phyloP scores from a whole-genome alignment of 2,113 vertebrate species.

The Neopipo cinnamomea region DNA sequence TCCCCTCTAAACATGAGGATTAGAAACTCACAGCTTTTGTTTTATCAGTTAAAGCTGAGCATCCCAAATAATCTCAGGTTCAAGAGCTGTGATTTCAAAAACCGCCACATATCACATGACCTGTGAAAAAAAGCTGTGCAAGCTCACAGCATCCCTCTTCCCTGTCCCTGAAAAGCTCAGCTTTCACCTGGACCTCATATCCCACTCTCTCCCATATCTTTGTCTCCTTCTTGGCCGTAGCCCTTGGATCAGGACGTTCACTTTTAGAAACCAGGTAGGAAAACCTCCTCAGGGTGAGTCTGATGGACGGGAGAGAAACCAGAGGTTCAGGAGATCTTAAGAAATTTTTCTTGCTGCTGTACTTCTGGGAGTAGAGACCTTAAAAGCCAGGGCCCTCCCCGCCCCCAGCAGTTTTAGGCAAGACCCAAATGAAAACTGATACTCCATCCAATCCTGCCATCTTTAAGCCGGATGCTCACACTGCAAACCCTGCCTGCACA shows the following conservation, averaged over 20 bases:
- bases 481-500: neutral
- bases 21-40: neutral
- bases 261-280: neutral
- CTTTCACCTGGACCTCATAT: neutral
- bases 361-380: neutral
- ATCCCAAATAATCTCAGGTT: neutral
- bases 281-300: neutral
- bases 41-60: neutral
- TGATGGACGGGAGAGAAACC: neutral
- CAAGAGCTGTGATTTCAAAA: constrained; percentile 2
- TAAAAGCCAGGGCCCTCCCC: neutral
- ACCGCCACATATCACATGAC: neutral
- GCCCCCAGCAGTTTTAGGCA: neutral
- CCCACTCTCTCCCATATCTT: neutral
- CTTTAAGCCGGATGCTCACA: neutral
- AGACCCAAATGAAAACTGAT: neutral
- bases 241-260: neutral
- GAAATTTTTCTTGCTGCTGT: neutral
- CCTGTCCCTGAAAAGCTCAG: neutral
- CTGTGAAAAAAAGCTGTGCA: neutral
- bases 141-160: neutral
- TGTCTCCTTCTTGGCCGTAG: neutral
- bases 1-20: neutral
- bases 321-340: neutral
- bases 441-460: neutral